A percentile compares a stretch with the other conserved stretches of the same genome.
phyloP scores from a whole-genome alignment of 2,113 vertebrate species.

The Mastomys natalensis region DNA sequence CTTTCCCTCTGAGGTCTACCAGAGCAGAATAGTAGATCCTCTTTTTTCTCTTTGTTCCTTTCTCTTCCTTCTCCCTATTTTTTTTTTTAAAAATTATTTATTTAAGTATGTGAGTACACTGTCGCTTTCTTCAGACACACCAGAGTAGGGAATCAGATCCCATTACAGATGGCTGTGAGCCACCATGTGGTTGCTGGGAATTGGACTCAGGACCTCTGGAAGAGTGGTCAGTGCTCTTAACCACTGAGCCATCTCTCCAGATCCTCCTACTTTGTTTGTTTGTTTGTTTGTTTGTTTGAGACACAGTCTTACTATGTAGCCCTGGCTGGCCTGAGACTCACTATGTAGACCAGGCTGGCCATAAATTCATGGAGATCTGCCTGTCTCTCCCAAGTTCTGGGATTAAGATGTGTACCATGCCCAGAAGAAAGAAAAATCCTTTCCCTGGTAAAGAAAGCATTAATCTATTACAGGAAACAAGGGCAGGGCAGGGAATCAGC shows the following conservation, averaged over 20 bases:
- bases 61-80: not conserved
- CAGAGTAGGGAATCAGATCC: too few species aligned
- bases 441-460: not conserved
- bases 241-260: not conserved
- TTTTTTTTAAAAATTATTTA: not conserved
- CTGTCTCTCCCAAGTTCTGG: not conserved
- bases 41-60: not conserved
- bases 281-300: not conserved
- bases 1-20: not conserved
- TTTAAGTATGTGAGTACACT: not conserved
- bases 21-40: not conserved
- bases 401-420: not conserved
- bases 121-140: not conserved
- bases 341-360: not conserved
- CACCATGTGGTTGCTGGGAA: too few species aligned
- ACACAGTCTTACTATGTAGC: not conserved
- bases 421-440: not conserved
- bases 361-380: not conserved
- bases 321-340: not conserved
- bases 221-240: too few species aligned
- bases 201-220: too few species aligned
- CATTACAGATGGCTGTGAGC: too few species aligned
- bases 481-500: not conserved
- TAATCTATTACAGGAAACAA: not conserved
- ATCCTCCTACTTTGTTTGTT: not conserved